Conservation (phyloP, 2,797 vertebrate species). For the Melanotaenia maccullochi region DNA sequence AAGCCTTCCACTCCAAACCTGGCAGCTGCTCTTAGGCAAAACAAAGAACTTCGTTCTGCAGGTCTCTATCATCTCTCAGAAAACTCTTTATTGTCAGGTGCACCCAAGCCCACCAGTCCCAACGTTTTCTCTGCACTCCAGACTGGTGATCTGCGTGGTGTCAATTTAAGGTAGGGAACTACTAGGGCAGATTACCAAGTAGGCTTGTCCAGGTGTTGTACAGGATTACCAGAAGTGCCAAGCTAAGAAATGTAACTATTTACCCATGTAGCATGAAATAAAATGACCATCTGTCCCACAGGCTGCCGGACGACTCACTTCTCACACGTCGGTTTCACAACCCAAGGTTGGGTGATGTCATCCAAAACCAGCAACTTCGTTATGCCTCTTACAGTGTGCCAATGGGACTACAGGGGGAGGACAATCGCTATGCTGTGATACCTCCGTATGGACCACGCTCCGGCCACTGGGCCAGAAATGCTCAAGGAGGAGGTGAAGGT, state of each 20-base stretch:
- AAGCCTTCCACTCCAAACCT: conserved; percentile 72
- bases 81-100: conserved; percentile 67
- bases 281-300: conserved; percentile 33
- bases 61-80: conserved; percentile 72
- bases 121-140: conserved; percentile 61
- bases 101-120: conserved; percentile 68
- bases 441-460: conserved; percentile 84
- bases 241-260: not conserved
- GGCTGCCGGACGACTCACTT: conserved; percentile 73
- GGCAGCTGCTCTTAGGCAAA: conserved; percentile 72
- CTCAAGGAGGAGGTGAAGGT: conserved; percentile 70
- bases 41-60: conserved; percentile 65
- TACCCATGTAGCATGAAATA: not conserved
- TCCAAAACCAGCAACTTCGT: conserved; percentile 81
- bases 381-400: conserved; percentile 84
- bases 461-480: conserved; percentile 84
- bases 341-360: conserved; percentile 72
- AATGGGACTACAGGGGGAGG: conserved; percentile 72
- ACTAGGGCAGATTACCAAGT: conserved; percentile 5
- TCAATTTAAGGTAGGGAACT: conserved; percentile 58
- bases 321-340: conserved; percentile 77
- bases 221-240: conserved; percentile 2
- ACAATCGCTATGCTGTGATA: conserved; percentile 89
- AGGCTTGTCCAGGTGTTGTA: conserved; percentile 10
- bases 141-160: conserved; percentile 61